phyloP scores from a whole-genome alignment of 1,140 invertebrate species.

The Cydia fagiglandana region DNA sequence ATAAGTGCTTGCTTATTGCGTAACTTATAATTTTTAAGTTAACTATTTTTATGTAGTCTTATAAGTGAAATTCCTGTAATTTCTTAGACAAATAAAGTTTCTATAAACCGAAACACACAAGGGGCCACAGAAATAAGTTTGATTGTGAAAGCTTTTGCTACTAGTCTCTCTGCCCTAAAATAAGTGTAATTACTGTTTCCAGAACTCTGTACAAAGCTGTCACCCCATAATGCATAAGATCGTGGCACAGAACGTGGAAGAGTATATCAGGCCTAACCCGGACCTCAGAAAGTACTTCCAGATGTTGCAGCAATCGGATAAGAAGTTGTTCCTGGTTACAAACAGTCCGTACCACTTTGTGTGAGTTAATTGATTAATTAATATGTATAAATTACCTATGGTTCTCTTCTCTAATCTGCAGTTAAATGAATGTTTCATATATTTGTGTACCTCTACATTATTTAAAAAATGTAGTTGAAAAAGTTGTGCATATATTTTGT shows the following conservation, averaged over 20 bases:
- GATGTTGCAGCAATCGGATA: constrained; percentile 85
- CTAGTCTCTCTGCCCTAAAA: neutral
- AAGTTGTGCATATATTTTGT: too few species aligned
- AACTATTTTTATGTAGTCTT: too few species aligned
- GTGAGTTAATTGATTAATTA: constrained; percentile 82
- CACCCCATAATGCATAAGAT: constrained; percentile 95
- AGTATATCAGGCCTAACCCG: constrained; percentile 90
- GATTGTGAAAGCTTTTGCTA: too few species aligned
- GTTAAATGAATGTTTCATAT: too few species aligned
- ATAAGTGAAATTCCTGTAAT: too few species aligned
- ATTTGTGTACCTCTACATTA: too few species aligned
- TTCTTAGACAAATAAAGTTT: too few species aligned
- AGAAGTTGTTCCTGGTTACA: constrained; percentile 97
- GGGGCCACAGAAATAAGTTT: too few species aligned
- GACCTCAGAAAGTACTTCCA: constrained; percentile 88
- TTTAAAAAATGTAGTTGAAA: too few species aligned
- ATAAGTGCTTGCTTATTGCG: too few species aligned
- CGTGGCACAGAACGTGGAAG: constrained; percentile 87
- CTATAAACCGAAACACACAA: too few species aligned
- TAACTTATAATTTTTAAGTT: too few species aligned
- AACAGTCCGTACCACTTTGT: constrained; percentile 98
- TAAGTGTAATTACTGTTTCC: constrained; percentile 54
- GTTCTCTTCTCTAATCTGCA: constrained; percentile 15
- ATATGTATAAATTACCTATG: constrained; percentile 25
- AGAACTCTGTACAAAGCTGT: constrained; percentile 93